Percentiles rank a stretch among this genome's conserved stretches.
Evolutionary conservation across 2,797 vertebrate species (phyloP).

Genomic region (Scleropages formosus): DNA sequence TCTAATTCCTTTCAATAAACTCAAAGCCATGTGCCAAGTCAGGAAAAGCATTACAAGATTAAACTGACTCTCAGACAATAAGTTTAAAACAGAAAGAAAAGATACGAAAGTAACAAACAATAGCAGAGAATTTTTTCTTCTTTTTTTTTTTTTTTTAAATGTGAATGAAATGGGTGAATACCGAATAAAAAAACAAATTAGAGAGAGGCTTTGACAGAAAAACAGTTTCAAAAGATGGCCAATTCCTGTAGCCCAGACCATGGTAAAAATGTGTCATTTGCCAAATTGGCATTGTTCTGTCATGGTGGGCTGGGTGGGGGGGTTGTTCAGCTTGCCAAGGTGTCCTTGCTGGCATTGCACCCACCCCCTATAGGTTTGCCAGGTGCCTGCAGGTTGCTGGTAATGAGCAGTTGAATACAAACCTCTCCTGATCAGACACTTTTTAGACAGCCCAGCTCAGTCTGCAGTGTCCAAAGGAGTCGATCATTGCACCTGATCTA

Average conservation of each 20-base stretch:
- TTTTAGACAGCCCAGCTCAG: too few relatives aligned
- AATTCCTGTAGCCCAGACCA: too few relatives aligned
- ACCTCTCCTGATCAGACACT: background rate
- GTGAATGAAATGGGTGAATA: too few relatives aligned
- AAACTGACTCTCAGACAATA: constrained; percentile 3
- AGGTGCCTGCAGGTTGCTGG: background rate
- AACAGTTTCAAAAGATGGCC: too few relatives aligned
- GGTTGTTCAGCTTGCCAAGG: background rate
- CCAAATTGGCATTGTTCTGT: too few relatives aligned
- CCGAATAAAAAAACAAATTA: background rate
- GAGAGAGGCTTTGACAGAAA: too few relatives aligned
- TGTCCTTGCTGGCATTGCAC: constrained; percentile 38
- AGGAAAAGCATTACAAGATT: background rate
- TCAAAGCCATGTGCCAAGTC: background rate
- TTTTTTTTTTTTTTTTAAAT: too few relatives aligned
- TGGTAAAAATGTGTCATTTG: too few relatives aligned
- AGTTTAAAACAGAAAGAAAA: background rate
- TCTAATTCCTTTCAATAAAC: constrained; percentile 17
- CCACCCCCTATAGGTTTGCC: background rate
- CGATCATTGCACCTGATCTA: background rate
- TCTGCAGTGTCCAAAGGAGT: background rate
- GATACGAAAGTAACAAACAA: constrained; percentile 7
- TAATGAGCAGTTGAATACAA: background rate
- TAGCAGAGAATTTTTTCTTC: too few relatives aligned
- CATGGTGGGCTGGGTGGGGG: too few relatives aligned